Evolutionary conservation across 2,797 vertebrate genomes (phyloP).

Genomic region (Clarias laeviceps): DNA sequence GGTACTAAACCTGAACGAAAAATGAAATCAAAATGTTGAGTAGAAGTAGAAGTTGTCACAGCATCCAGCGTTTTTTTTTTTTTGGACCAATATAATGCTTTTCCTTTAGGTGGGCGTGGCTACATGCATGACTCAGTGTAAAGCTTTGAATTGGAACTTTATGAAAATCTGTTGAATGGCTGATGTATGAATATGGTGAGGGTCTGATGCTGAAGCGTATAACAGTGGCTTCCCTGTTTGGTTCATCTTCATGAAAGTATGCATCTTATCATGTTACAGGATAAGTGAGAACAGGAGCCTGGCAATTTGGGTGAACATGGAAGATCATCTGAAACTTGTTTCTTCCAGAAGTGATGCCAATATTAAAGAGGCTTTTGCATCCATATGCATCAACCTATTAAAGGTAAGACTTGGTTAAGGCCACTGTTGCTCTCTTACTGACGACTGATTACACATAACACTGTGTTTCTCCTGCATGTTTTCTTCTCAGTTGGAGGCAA

Average conservation of each 20-base stretch:
- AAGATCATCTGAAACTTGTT: slow-evolving; percentile 72
- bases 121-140: too few relatives aligned
- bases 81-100: too few relatives aligned
- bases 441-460: neutral
- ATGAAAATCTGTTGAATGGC: neutral
- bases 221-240: neutral
- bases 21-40: too few relatives aligned
- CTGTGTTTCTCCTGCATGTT: neutral
- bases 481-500: slow-evolving; percentile 63
- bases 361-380: slow-evolving; percentile 67
- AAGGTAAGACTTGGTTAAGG: slow-evolving; percentile 42
- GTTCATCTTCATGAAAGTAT: neutral
- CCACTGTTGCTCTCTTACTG: neutral
- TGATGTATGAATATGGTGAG: neutral
- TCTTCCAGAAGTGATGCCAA: slow-evolving; percentile 63
- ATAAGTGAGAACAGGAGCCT: slow-evolving; percentile 65
- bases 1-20: too few relatives aligned
- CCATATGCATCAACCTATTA: slow-evolving; percentile 52
- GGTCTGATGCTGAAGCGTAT: neutral
- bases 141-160: neutral
- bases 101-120: too few relatives aligned
- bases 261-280: slow-evolving; percentile 56
- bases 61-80: too few relatives aligned
- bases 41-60: too few relatives aligned
- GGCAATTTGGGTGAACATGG: slow-evolving; percentile 72